Percentiles rank a stretch among this genome's conserved stretches.
Evolutionary conservation across 2,797 vertebrate species (phyloP).

Genomic region (Nyctalus aviator): DNA sequence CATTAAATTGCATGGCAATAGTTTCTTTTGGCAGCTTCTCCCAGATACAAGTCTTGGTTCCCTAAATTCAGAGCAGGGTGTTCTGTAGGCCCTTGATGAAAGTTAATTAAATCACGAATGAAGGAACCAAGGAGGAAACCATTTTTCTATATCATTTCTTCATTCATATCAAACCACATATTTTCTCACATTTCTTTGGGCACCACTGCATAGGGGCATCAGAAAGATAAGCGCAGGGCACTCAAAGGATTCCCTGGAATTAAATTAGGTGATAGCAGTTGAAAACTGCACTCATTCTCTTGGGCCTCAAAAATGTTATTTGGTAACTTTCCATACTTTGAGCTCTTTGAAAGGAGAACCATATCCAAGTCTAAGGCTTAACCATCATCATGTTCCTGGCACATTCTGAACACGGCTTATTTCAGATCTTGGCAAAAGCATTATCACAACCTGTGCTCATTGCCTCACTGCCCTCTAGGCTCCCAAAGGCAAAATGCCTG

Average conservation of each 20-base stretch:
- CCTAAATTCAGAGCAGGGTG: not conserved
- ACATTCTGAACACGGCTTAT: not conserved
- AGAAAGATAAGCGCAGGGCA: not conserved
- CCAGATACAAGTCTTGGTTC: not conserved
- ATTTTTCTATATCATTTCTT: not conserved
- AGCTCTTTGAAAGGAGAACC: slow-evolving; percentile 15
- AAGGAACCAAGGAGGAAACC: not conserved
- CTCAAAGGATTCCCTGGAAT: not conserved
- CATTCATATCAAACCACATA: not conserved
- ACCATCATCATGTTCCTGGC: not conserved
- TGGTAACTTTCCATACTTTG: not conserved
- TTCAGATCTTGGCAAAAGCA: not conserved
- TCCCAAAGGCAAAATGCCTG: not conserved
- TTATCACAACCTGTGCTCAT: not conserved
- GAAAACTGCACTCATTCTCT: not conserved
- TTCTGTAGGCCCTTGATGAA: not conserved
- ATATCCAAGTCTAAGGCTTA: not conserved
- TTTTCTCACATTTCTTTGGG: not conserved
- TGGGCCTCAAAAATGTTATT: not conserved
- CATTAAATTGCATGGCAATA: not conserved
- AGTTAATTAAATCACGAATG: not conserved
- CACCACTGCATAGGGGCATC: not conserved
- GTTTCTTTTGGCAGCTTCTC: not conserved
- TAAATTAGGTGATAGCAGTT: not conserved
- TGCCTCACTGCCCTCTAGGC: not conserved